These are phyloP conservation scores for Zonitis immaculata DNA, from an alignment of 2,888 invertebrate genomes.

Conservation along the genomic window DNA sequence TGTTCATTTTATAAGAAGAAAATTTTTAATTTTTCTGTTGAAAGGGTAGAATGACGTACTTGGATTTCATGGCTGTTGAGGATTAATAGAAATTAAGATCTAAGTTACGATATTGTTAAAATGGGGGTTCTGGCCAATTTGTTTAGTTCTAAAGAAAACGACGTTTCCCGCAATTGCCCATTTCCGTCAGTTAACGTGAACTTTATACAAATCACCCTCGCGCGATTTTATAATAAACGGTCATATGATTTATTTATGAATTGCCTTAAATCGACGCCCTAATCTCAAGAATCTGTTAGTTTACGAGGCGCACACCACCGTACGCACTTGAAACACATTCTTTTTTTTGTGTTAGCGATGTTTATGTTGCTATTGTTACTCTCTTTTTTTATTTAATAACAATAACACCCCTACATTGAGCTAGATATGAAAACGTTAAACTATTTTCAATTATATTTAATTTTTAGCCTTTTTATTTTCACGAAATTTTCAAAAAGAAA, in stretches of 20 bases:
- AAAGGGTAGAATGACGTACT: conserved; percentile 29
- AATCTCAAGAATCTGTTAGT: conserved; percentile 33
- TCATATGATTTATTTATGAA: conserved; percentile 23
- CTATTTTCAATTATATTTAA: too few species aligned
- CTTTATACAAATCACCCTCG: conserved; percentile 38
- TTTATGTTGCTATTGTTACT: too few species aligned
- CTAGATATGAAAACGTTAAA: too few species aligned
- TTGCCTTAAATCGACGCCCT: conserved; percentile 22
- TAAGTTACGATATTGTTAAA: conserved; percentile 25
- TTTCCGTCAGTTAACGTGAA: conserved; percentile 39
- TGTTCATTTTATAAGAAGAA: conserved; percentile 26
- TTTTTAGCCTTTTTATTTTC: too few species aligned
- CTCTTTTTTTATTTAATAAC: too few species aligned
- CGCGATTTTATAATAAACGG: conserved; percentile 30
- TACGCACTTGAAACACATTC: conserved; percentile 26
- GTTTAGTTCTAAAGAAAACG: conserved; percentile 18
- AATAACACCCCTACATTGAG: conserved; percentile 23
- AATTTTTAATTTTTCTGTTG: conserved; percentile 31
- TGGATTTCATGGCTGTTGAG: conserved; percentile 23
- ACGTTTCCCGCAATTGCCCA: conserved; percentile 35
- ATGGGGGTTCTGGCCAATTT: conserved; percentile 22
- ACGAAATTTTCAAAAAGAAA: too few species aligned
- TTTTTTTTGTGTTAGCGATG: too few species aligned
- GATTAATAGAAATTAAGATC: conserved; percentile 29
- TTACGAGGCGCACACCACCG: conserved; percentile 29